Conservation (phyloP, 2,888 invertebrate genomes). For the Heliconius aoede region DNA sequence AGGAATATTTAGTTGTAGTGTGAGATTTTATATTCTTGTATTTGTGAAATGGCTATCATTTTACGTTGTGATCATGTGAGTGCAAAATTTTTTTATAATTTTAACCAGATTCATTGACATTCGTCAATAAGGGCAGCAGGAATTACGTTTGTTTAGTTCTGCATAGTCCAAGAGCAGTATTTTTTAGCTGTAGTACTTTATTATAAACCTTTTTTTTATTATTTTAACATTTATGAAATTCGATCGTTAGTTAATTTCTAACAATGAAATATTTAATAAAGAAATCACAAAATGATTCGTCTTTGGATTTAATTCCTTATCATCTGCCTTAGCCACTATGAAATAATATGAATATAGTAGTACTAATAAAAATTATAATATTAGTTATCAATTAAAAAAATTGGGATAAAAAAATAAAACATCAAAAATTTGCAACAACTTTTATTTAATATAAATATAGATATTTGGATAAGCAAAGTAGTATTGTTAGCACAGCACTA, state of each 20-base stretch:
- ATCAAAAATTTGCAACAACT: slow-evolving; percentile 57
- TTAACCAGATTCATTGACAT: slow-evolving; percentile 72
- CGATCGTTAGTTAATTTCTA: slow-evolving; percentile 84
- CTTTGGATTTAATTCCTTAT: slow-evolving; percentile 58
- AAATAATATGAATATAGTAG: not conserved
- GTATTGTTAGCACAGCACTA: slow-evolving; percentile 67
- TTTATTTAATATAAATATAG: slow-evolving; percentile 79
- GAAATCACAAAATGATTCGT: slow-evolving; percentile 76
- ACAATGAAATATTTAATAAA: slow-evolving; percentile 84
- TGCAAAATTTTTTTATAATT: slow-evolving; percentile 74
- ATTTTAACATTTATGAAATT: slow-evolving; percentile 80
- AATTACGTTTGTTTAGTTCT: slow-evolving; percentile 70
- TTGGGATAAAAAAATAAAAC: slow-evolving; percentile 26
- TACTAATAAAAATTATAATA: not conserved
- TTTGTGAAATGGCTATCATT: slow-evolving; percentile 80
- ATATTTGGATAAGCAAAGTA: slow-evolving; percentile 81
- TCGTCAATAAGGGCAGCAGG: slow-evolving; percentile 78
- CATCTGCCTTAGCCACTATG: not conserved
- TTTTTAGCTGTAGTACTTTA: slow-evolving; percentile 81
- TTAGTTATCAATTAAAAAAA: not conserved
- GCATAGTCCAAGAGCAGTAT: slow-evolving; percentile 82
- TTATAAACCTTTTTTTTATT: slow-evolving; percentile 73
- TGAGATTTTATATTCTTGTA: slow-evolving; percentile 59
- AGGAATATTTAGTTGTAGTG: slow-evolving; percentile 44
- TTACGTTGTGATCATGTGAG: slow-evolving; percentile 83